Conservation (phyloP, 2,888 invertebrate species). For the Xylota sylvarum region DNA sequence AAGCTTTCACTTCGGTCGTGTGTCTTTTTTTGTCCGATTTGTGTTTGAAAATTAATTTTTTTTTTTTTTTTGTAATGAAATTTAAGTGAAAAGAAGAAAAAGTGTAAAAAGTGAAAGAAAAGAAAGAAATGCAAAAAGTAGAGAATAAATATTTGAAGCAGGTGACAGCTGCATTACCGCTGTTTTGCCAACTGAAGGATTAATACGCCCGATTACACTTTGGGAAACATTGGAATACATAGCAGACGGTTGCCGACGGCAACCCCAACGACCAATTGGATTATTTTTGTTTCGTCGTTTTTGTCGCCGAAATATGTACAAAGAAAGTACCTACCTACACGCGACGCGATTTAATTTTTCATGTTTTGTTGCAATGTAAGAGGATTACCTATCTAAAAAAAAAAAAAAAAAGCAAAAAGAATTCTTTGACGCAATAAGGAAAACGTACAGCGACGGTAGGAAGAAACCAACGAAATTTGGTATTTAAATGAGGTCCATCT, state of each 20-base stretch:
- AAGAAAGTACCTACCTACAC: conserved; percentile 16
- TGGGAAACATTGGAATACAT: conserved; percentile 66
- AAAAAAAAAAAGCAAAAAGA: conserved; percentile 4
- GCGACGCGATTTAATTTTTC: conserved; percentile 50
- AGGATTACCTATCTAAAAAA: conserved; percentile 61
- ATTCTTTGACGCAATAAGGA: conserved; percentile 69
- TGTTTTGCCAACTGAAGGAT: conserved; percentile 62
- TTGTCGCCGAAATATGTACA: not conserved
- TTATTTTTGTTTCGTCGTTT: conserved; percentile 71
- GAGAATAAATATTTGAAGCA: conserved; percentile 11
- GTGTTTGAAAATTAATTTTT: conserved; percentile 23
- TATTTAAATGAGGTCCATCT: conserved; percentile 74
- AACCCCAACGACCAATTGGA: conserved; percentile 60
- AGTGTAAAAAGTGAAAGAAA: conserved; percentile 26
- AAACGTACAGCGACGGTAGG: conserved; percentile 45
- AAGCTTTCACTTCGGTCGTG: conserved; percentile 70
- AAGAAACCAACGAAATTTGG: conserved; percentile 46
- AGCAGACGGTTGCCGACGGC: conserved; percentile 40
- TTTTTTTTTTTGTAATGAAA: conserved; percentile 6
- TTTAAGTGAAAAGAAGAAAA: conserved; percentile 25
- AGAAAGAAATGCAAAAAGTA: conserved; percentile 25
- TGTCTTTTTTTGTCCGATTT: conserved; percentile 2
- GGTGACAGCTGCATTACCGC: conserved; percentile 71
- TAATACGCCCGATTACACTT: conserved; percentile 68
- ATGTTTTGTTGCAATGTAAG: conserved; percentile 61